These are phyloP conservation scores for Monomorium pharaonis DNA, from an alignment of 1,140 invertebrate genomes.

Conservation along the genomic window DNA sequence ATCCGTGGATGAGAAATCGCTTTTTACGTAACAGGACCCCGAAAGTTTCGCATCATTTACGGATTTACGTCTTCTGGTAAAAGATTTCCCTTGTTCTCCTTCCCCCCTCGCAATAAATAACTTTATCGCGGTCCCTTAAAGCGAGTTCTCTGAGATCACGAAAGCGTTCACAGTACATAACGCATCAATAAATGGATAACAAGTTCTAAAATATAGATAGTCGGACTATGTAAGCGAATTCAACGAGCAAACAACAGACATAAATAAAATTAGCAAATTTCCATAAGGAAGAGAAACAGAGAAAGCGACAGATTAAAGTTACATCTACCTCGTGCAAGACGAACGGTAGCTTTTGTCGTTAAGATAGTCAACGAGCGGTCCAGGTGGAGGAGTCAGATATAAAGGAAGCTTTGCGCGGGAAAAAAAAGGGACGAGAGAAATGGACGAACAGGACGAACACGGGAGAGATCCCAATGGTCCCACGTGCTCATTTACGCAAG, in stretches of 20 bases:
- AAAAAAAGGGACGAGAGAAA: not conserved
- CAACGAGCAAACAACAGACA: not conserved
- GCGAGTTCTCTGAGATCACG: not conserved
- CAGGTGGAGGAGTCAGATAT: not conserved
- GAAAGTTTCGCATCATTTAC: not conserved
- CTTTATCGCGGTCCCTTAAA: not conserved
- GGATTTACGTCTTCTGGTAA: not conserved
- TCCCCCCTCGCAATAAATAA: not conserved
- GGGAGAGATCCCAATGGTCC: constrained; percentile 17
- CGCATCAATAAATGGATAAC: not conserved
- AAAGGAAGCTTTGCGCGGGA: not conserved
- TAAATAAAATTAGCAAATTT: not conserved
- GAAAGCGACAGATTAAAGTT: not conserved
- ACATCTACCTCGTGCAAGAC: not conserved
- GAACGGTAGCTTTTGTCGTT: not conserved
- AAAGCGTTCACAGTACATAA: not conserved
- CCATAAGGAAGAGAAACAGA: not conserved
- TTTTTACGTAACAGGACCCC: not conserved
- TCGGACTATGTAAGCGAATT: not conserved
- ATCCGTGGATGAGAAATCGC: not conserved
- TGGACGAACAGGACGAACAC: not conserved
- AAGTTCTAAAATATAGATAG: not conserved
- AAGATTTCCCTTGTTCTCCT: constrained; percentile 7
- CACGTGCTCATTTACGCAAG: constrained; percentile 46
- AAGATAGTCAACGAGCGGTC: not conserved